Evolutionary conservation across 37 sponge, comb jelly and placozoan genomes (phyloP).

Genomic region (Beroe forskalii): DNA sequence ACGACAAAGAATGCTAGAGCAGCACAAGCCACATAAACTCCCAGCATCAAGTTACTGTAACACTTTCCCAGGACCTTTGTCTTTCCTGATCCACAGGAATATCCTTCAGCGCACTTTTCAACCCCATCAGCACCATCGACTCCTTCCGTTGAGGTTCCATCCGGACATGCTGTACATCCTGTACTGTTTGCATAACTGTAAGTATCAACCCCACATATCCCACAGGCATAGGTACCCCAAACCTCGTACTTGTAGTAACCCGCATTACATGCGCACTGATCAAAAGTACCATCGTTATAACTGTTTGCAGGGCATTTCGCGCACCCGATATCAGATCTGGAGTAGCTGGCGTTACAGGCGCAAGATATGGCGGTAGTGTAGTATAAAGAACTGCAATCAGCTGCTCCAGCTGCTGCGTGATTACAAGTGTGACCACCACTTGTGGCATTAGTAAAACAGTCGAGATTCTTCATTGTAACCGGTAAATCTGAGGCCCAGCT

Average conservation of each 20-base stretch:
- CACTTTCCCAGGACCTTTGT: background rate
- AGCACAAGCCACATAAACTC: background rate
- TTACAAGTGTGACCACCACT: background rate
- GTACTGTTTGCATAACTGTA: background rate
- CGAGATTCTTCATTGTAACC: background rate
- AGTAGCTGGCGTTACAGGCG: background rate
- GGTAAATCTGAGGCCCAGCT: background rate
- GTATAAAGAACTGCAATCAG: background rate
- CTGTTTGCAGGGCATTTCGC: background rate
- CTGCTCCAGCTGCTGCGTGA: background rate
- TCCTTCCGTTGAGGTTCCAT: background rate
- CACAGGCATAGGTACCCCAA: background rate
- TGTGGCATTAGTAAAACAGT: background rate
- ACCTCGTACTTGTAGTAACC: background rate
- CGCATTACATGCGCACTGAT: background rate
- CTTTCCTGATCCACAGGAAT: background rate
- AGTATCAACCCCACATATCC: background rate
- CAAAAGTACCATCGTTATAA: background rate
- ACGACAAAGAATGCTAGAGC: background rate
- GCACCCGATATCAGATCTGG: background rate
- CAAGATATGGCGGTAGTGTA: background rate
- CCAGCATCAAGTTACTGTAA: background rate
- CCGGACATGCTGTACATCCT: background rate
- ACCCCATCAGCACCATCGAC: background rate
- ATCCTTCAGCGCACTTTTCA: background rate